A percentile compares a stretch with the other conserved stretches of the same genome.
These are phyloP conservation scores for Eupristina koningsbergeri DNA, from an alignment of 1,140 invertebrate genomes.

Conservation along the genomic window DNA sequence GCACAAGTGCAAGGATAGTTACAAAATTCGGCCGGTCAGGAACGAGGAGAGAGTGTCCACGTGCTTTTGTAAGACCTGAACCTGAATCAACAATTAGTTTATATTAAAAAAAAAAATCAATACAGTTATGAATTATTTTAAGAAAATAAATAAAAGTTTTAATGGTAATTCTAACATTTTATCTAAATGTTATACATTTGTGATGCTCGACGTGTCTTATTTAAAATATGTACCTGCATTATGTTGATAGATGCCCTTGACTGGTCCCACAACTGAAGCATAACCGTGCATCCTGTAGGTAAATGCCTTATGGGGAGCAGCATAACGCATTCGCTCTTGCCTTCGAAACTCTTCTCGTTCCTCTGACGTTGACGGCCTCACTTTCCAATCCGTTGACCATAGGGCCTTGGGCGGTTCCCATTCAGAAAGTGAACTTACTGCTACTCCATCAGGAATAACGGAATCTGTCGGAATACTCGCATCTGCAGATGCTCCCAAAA, in stretches of 20 bases:
- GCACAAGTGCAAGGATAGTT: slow-evolving; percentile 90
- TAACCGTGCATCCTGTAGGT: slow-evolving; percentile 90
- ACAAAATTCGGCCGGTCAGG: slow-evolving; percentile 91
- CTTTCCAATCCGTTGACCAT: slow-evolving; percentile 84
- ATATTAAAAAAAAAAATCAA: background rate
- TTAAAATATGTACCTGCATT: slow-evolving; percentile 65
- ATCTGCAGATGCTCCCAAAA: slow-evolving; percentile 59
- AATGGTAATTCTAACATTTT: too few relatives aligned
- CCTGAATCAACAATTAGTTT: slow-evolving; percentile 56
- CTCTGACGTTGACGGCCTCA: slow-evolving; percentile 82
- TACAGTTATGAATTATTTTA: too few relatives aligned
- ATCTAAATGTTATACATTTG: too few relatives aligned
- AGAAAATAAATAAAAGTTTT: too few relatives aligned
- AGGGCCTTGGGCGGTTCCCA: slow-evolving; percentile 77
- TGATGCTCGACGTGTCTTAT: too few relatives aligned
- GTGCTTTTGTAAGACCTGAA: slow-evolving; percentile 78
- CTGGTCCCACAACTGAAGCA: slow-evolving; percentile 90
- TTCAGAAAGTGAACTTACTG: slow-evolving; percentile 60
- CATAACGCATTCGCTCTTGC: slow-evolving; percentile 83
- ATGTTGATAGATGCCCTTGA: slow-evolving; percentile 89
- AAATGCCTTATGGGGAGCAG: slow-evolving; percentile 88
- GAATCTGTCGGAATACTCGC: slow-evolving; percentile 56
- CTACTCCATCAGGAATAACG: background rate
- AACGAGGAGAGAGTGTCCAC: slow-evolving; percentile 88
- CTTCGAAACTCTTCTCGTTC: slow-evolving; percentile 86